A percentile compares a stretch with the other conserved stretches of the same genome.
Evolutionary conservation across 2,797 vertebrate genomes (phyloP).

Genomic region (Halcyon leucocephala): DNA sequence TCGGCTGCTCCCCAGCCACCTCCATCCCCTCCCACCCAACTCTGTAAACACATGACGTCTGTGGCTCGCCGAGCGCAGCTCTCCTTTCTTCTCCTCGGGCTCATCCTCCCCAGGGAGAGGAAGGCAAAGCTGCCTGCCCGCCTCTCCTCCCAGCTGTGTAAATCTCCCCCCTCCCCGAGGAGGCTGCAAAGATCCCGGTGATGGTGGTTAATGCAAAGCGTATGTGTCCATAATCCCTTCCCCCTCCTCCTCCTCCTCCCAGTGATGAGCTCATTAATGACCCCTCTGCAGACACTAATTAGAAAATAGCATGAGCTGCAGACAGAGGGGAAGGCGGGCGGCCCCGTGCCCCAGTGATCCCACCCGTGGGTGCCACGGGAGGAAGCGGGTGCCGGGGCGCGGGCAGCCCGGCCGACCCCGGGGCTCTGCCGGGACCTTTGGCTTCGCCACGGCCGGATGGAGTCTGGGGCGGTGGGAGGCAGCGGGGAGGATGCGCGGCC

Average conservation of each 20-base stretch:
- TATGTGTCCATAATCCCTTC: conserved; percentile 62
- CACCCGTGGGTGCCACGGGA: not conserved
- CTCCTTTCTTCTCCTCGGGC: conserved; percentile 43
- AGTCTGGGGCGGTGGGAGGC: conserved; percentile 31
- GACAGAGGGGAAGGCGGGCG: not conserved
- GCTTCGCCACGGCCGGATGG: conserved; percentile 20
- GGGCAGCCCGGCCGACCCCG: not conserved
- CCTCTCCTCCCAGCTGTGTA: conserved; percentile 72
- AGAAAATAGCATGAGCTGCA: not conserved
- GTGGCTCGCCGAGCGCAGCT: not conserved
- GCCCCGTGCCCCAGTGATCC: not conserved
- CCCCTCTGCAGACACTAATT: conserved; percentile 53
- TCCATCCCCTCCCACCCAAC: conserved; percentile 3
- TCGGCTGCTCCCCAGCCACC: not conserved
- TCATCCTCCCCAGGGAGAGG: conserved; percentile 42
- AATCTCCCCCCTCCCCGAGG: conserved; percentile 48
- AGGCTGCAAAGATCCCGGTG: conserved; percentile 23
- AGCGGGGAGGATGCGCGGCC: conserved; percentile 10
- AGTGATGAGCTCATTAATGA: conserved; percentile 69
- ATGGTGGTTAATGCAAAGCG: conserved; percentile 62
- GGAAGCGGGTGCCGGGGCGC: not conserved
- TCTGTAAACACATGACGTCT: conserved; percentile 61
- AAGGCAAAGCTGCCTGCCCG: conserved; percentile 49
- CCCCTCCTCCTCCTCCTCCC: conserved; percentile 22
- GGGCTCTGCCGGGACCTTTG: not conserved